phyloP scores from a whole-genome alignment of 2,888 invertebrate species.

The Podabrus alpinus region DNA sequence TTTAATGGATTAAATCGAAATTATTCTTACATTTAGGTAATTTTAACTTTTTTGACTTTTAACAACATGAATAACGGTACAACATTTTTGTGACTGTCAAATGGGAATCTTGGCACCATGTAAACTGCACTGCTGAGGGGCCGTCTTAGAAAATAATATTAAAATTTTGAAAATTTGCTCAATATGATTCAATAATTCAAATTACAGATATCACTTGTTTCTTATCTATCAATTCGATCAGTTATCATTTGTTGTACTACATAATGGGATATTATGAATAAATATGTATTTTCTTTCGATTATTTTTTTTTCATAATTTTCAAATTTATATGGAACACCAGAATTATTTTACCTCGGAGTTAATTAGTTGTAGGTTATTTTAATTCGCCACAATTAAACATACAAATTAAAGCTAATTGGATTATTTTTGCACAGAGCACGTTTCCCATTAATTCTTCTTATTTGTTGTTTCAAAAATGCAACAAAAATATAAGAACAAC shows the following conservation, averaged over 20 bases:
- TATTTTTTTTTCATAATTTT: background rate
- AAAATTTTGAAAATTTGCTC: background rate
- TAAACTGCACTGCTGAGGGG: background rate
- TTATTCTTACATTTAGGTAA: background rate
- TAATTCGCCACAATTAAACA: background rate
- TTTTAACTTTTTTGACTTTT: background rate
- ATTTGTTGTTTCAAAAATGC: background rate
- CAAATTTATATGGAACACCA: background rate
- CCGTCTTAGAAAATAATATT: background rate
- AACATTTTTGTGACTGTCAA: background rate
- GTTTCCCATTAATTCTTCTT: background rate
- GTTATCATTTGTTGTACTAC: background rate
- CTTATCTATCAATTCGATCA: background rate
- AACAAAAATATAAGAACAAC: background rate
- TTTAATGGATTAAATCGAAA: background rate
- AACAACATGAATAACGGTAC: background rate
- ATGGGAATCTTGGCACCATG: background rate
- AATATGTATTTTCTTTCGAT: too few relatives aligned
- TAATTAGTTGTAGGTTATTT: background rate
- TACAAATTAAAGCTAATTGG: background rate
- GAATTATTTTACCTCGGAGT: background rate
- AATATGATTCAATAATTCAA: background rate
- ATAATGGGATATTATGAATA: too few relatives aligned
- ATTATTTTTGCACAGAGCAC: background rate
- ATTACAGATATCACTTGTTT: too few relatives aligned